A percentile compares a stretch with the other conserved stretches of the same genome.
phyloP scores from a whole-genome alignment of 2,113 vertebrate species.

The Ifrita kowaldi region DNA sequence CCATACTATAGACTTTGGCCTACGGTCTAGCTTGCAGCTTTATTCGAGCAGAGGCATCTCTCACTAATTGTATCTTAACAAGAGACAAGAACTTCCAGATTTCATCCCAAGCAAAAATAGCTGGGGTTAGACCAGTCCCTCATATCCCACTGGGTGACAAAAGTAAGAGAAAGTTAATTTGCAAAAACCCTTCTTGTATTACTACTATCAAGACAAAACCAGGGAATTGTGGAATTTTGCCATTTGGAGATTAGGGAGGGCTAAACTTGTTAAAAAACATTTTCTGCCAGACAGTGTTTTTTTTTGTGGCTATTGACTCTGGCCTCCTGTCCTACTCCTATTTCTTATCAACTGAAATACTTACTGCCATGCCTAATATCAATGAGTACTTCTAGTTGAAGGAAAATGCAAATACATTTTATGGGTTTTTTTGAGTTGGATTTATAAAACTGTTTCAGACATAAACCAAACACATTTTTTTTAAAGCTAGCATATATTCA shows the following conservation, averaged over 20 bases:
- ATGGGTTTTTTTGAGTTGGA: neutral
- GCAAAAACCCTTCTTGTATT: neutral
- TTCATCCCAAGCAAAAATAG: neutral
- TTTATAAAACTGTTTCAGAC: neutral
- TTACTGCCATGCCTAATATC: neutral
- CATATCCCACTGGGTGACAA: neutral
- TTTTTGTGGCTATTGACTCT: neutral
- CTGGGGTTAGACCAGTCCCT: neutral
- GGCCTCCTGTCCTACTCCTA: neutral
- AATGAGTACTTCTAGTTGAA: neutral
- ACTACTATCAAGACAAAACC: neutral
- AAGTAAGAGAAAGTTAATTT: neutral
- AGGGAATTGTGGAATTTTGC: neutral
- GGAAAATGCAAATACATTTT: neutral
- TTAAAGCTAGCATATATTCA: neutral
- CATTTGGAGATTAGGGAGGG: neutral
- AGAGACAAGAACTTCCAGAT: neutral
- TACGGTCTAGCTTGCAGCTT: neutral
- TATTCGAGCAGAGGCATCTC: neutral
- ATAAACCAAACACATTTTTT: neutral
- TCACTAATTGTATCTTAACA: neutral
- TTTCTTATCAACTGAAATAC: neutral
- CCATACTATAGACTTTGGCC: neutral
- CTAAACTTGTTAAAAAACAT: neutral
- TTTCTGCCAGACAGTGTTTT: neutral